Conservation (phyloP, 2,888 invertebrate genomes). For the Trachelus iudaicus region DNA sequence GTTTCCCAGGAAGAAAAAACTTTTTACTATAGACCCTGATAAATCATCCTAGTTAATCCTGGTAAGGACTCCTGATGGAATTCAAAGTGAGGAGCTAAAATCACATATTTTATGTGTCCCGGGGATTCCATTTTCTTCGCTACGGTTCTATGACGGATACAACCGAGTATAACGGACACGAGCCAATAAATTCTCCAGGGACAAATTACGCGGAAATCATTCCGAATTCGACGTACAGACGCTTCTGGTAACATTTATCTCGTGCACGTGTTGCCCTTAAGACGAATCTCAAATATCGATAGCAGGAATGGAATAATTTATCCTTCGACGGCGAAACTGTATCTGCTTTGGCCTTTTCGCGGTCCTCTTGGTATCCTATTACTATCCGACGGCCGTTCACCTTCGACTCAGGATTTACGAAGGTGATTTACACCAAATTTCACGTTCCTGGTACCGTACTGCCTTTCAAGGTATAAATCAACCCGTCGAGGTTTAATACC, state of each 20-base stretch:
- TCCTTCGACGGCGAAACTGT: neutral
- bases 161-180: neutral
- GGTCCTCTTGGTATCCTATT: neutral
- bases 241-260: neutral
- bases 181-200: neutral
- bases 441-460: neutral
- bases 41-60: neutral
- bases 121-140: neutral
- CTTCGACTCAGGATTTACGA: neutral
- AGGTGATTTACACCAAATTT: neutral
- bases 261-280: neutral
- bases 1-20: neutral
- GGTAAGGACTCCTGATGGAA: neutral
- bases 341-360: neutral
- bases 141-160: neutral
- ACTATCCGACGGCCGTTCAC: neutral
- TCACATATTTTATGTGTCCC: neutral
- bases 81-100: neutral
- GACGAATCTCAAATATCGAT: neutral
- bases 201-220: neutral
- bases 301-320: neutral
- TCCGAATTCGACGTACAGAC: neutral
- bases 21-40: neutral
- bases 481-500: neutral
- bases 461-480: neutral